Evolutionary conservation across 2,113 vertebrate species (phyloP).

Genomic region (Plotosus lineatus): DNA sequence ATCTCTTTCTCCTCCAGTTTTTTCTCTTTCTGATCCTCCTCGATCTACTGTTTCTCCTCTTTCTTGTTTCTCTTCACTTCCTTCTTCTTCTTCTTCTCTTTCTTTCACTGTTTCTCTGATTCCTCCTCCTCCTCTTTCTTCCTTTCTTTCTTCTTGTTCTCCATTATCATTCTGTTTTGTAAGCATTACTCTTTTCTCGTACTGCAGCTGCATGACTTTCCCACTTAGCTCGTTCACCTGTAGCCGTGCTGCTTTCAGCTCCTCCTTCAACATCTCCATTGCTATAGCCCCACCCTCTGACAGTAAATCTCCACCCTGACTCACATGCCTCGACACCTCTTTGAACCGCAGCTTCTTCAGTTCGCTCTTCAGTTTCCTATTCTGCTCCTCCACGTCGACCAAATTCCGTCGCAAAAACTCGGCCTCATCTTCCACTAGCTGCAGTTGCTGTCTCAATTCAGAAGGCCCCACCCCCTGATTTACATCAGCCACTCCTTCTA

Average conservation of each 20-base stretch:
- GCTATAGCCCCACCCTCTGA: slow-evolving; percentile 65
- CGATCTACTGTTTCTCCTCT: background rate
- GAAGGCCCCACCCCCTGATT: slow-evolving; percentile 88
- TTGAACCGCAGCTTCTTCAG: slow-evolving; percentile 93
- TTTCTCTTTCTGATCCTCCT: background rate
- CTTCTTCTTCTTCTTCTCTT: background rate
- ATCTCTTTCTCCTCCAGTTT: slow-evolving; percentile 79
- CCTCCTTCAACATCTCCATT: slow-evolving; percentile 86
- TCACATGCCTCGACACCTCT: slow-evolving; percentile 73
- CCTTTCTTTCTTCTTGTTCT: slow-evolving; percentile 61
- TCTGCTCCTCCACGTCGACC: slow-evolving; percentile 91
- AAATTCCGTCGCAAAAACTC: slow-evolving; percentile 91
- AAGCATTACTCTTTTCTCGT: slow-evolving; percentile 93
- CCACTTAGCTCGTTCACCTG: slow-evolving; percentile 97
- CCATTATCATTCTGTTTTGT: slow-evolving; percentile 90
- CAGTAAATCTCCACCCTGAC: slow-evolving; percentile 72
- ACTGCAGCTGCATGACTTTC: slow-evolving; percentile 98
- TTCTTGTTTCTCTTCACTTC: background rate
- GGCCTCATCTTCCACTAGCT: slow-evolving; percentile 94
- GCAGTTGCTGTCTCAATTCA: slow-evolving; percentile 91
- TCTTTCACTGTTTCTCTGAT: slow-evolving; percentile 66
- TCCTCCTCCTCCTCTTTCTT: slow-evolving; percentile 68
- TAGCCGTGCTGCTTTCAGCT: slow-evolving; percentile 89
- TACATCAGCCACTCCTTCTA: slow-evolving; percentile 65
- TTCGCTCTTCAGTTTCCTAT: slow-evolving; percentile 87